Percentiles rank a stretch among this genome's conserved stretches.
Evolutionary conservation across 2,113 vertebrate species (phyloP).

Genomic region (Boulengeromyrus knoepffleri): DNA sequence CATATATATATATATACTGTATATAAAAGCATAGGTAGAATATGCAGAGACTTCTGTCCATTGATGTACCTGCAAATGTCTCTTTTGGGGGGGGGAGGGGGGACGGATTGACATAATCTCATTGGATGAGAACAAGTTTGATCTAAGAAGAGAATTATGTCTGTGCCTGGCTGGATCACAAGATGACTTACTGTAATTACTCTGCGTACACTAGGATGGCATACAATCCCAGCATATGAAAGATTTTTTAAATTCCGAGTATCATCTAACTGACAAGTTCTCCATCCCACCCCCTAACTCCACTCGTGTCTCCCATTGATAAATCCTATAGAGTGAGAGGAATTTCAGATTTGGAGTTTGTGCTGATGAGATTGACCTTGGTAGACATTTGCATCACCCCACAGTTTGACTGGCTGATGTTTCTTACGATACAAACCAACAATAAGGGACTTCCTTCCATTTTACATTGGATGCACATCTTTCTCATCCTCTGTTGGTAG

Average conservation of each 20-base stretch:
- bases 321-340: neutral
- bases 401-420: neutral
- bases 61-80: slow-evolving; percentile 16
- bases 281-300: neutral
- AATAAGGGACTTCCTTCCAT: neutral
- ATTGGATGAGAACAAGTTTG: slow-evolving; percentile 32
- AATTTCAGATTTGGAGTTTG: neutral
- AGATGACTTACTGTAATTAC: slow-evolving; percentile 17
- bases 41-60: neutral
- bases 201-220: slow-evolving; percentile 23
- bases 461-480: slow-evolving; percentile 17
- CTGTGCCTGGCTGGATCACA: slow-evolving; percentile 9
- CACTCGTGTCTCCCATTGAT: neutral
- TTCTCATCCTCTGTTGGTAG: slow-evolving; percentile 45
- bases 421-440: neutral
- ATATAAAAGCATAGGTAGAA: neutral
- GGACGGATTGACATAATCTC: slow-evolving; percentile 28
- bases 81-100: neutral
- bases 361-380: neutral
- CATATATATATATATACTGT: too few species aligned
- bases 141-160: slow-evolving; percentile 38
- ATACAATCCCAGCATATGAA: neutral
- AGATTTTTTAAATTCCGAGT: neutral
- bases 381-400: neutral
- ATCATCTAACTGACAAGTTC: slow-evolving; percentile 21